These are phyloP conservation scores for Chironomus tepperi DNA, from an alignment of 1,140 invertebrate species.

Conservation along the genomic window DNA sequence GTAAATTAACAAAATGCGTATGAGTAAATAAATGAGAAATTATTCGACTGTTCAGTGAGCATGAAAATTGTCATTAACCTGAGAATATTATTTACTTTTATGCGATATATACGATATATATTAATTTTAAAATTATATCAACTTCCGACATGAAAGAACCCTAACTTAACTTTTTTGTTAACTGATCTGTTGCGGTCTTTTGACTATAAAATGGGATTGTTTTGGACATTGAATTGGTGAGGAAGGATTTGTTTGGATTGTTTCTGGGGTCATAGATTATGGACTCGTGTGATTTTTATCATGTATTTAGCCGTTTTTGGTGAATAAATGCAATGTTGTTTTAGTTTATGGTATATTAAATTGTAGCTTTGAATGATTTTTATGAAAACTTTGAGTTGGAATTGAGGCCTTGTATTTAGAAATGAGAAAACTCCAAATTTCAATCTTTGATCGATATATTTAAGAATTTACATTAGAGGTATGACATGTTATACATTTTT, in stretches of 20 bases:
- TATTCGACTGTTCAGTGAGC: neutral
- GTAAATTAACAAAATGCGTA: slow-evolving; percentile 2
- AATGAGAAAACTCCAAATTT: too few species aligned
- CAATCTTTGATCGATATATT: too few species aligned
- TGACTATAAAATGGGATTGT: neutral
- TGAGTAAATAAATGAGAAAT: neutral
- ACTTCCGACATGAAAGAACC: neutral
- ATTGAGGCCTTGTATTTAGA: too few species aligned
- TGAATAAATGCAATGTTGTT: too few species aligned
- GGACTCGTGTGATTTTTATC: too few species aligned
- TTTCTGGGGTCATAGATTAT: too few species aligned
- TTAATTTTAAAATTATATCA: neutral
- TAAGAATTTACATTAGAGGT: too few species aligned
- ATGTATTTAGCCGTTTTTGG: too few species aligned
- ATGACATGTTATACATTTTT: too few species aligned
- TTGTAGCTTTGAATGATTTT: too few species aligned
- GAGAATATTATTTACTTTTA: neutral
- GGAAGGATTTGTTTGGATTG: neutral
- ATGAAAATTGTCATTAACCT: slow-evolving; percentile 22
- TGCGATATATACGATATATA: neutral
- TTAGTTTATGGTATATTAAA: too few species aligned
- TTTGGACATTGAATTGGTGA: neutral
- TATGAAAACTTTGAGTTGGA: too few species aligned
- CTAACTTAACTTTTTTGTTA: neutral
- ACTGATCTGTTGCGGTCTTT: neutral